A percentile compares a stretch with the other conserved stretches of the same genome.
Evolutionary conservation across 64 coral and sea anemone species (phyloP).

Genomic region (Stylophora pistillata): DNA sequence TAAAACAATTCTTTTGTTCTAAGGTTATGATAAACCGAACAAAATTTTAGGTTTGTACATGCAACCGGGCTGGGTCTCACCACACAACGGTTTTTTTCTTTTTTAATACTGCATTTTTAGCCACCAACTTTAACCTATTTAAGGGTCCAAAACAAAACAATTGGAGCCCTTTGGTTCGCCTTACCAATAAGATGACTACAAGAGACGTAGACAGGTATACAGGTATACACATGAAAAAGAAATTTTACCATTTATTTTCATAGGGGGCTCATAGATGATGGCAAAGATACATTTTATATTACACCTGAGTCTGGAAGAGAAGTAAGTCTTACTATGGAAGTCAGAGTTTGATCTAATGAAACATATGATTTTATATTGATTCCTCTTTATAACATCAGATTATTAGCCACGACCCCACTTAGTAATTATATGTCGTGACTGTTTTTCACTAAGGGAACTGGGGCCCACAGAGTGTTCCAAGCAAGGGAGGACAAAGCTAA

Average conservation of each 20-base stretch:
- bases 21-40: no score
- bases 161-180: no score
- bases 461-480: slow-evolving; percentile 44
- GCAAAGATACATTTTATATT: slow-evolving; percentile 71
- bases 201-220: no score
- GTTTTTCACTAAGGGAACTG: not conserved
- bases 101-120: not conserved
- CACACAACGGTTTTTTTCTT: not conserved
- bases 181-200: no score
- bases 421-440: no score
- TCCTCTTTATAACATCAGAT: no score
- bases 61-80: no score
- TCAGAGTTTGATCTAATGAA: not conserved
- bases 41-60: no score
- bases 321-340: slow-evolving; percentile 6
- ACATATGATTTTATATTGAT: not conserved
- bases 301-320: slow-evolving; percentile 42
- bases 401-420: no score
- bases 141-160: no score
- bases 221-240: not conserved
- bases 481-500: slow-evolving; percentile 37
- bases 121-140: no score
- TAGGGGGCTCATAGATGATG: slow-evolving; percentile 81
- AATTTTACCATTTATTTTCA: not conserved
- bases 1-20: no score